A percentile compares a stretch with the other conserved stretches of the same genome.
phyloP scores from a whole-genome alignment of 2,888 invertebrate species.

The Melieria picta region DNA sequence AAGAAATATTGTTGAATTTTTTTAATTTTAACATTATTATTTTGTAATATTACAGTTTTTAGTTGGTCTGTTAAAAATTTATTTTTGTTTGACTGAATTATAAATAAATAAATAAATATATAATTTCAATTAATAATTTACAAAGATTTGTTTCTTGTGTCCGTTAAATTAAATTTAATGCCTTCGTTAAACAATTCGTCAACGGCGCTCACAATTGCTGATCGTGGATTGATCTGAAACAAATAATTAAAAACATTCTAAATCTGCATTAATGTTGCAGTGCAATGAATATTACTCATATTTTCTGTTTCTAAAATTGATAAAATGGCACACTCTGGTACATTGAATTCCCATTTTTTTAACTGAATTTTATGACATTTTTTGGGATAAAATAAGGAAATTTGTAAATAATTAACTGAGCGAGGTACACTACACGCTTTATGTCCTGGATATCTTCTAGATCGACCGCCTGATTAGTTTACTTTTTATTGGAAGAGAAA shows the following conservation, averaged over 20 bases:
- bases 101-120: too few relatives aligned
- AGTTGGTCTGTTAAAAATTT: too few relatives aligned
- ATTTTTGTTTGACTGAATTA: too few relatives aligned
- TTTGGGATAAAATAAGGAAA: not conserved
- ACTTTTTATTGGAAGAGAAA: not conserved
- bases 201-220: not conserved
- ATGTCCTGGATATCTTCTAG: not conserved
- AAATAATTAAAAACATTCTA: not conserved
- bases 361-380: not conserved
- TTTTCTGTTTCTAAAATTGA: not conserved
- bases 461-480: not conserved
- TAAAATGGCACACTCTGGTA: not conserved
- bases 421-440: not conserved
- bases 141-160: too few relatives aligned
- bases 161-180: too few relatives aligned
- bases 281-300: not conserved
- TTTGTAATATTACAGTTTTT: too few relatives aligned
- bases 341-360: not conserved
- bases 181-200: too few relatives aligned
- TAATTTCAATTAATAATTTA: too few relatives aligned
- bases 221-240: not conserved
- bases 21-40: too few relatives aligned
- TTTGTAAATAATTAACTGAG: not conserved
- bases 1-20: too few relatives aligned
- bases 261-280: not conserved